Evolutionary conservation across 2,113 vertebrate genomes (phyloP).

Genomic region (Antigone vipio): DNA sequence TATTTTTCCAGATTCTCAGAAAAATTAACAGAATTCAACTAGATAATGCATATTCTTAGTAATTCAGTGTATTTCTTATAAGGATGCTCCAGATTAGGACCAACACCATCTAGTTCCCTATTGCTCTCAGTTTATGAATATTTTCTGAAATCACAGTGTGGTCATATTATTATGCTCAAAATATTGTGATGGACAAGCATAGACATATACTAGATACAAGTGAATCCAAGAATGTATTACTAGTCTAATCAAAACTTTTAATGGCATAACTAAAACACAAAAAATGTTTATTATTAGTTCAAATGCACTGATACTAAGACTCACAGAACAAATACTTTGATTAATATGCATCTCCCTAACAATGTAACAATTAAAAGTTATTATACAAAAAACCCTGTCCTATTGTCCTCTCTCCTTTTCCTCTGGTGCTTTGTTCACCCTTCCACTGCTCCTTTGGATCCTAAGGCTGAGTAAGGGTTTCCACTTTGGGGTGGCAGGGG

Average conservation of each 20-base stretch:
- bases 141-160: not conserved
- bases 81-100: not conserved
- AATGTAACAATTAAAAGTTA: not conserved
- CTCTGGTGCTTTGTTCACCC: not conserved
- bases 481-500: not conserved
- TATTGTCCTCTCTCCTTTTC: not conserved
- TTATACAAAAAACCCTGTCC: not conserved
- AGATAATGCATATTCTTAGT: not conserved
- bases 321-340: not conserved
- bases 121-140: not conserved
- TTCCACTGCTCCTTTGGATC: not conserved
- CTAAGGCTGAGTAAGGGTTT: not conserved
- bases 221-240: not conserved
- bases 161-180: not conserved
- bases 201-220: not conserved
- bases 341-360: not conserved
- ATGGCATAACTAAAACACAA: not conserved
- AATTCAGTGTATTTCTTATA: not conserved
- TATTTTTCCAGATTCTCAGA: not conserved
- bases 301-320: not conserved
- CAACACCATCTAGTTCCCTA: not conserved
- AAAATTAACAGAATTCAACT: not conserved
- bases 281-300: not conserved
- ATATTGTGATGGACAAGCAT: not conserved
- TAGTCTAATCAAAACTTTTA: not conserved